Evolutionary conservation across 2,888 invertebrate species (phyloP).

Genomic region (Mycogona germanica): DNA sequence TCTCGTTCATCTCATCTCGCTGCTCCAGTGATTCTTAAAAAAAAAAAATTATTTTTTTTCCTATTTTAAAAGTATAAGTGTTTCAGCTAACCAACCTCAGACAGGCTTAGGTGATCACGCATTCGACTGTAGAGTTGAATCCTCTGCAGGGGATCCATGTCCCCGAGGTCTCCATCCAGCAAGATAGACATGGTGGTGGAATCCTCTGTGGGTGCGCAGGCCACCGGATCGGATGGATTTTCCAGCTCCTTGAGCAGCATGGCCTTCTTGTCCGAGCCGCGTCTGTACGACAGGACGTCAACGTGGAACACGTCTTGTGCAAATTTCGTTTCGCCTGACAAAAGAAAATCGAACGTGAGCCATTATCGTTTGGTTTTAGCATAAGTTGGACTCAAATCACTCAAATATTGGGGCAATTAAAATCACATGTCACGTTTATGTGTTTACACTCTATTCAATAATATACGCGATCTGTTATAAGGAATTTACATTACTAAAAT

Average conservation of each 20-base stretch:
- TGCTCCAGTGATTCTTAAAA: too few species aligned
- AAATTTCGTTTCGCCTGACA: slow-evolving; percentile 23
- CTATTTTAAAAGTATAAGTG: too few species aligned
- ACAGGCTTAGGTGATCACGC: slow-evolving; percentile 17
- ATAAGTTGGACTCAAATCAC: too few species aligned
- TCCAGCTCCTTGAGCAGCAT: slow-evolving; percentile 23
- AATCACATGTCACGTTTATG: too few species aligned
- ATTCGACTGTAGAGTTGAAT: slow-evolving; percentile 35
- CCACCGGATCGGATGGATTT: slow-evolving; percentile 30
- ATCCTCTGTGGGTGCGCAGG: slow-evolving; percentile 37
- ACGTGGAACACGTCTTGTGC: slow-evolving; percentile 55
- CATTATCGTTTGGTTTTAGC: too few species aligned
- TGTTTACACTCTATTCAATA: too few species aligned
- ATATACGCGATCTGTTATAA: too few species aligned
- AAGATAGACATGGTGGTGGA: slow-evolving; percentile 51
- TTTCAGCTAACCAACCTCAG: slow-evolving; percentile 13
- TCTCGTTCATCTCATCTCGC: too few species aligned
- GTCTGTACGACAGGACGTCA: slow-evolving; percentile 40
- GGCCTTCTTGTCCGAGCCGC: slow-evolving; percentile 21
- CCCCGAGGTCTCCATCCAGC: slow-evolving; percentile 51
- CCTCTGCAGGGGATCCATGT: slow-evolving; percentile 48
- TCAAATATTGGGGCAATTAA: too few species aligned
- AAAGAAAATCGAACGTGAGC: too few species aligned
- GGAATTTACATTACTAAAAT: too few species aligned
- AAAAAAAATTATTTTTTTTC: too few species aligned